Evolutionary conservation across 2,113 vertebrate species (phyloP), one percentile per base, ranked within the genome.

Genomic region (Lampris incognitus): DNA sequence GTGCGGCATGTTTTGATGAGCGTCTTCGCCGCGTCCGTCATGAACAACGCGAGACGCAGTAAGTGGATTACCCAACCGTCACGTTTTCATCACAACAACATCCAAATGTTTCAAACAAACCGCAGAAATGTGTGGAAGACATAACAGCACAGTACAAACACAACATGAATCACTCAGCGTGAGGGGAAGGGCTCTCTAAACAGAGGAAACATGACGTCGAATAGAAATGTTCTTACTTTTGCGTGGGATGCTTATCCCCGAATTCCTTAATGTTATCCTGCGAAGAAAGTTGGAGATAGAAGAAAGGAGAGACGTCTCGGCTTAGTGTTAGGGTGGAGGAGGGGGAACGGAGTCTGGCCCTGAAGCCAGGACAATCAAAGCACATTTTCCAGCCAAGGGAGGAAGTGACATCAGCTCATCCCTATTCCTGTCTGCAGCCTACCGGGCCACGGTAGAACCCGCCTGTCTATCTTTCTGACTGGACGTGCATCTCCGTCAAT

Each of bases 241-340:
- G 96, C 62, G 94, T 93, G 87, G 96, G 96, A 92, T 97, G 96
- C 86, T 97, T 96, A 89, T 97, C 96, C 92, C 96, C 96, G 73
- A 98, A 96, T 92, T 97, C 97, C 93, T 98, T 97, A 89, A 97
- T 97, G 93, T 96, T 97, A 91, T 97, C 96, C 97, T 98, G 93
- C 78, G 76, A 82, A 84, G 82, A 91, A 66, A 89, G 80, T 88
- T 87, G 88, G 83, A 89, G 85, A 88, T 74, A 90, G 88, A 90
- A 84, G 69, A 91, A 78, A 86, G 70, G 69, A 87, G 82, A 86
- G 74, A 72, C 62, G 74, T 84, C 78, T 76, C 4, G 44, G 72
- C 39, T 88, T 63, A 89, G 89, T 79, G 79, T 80, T 83, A 70
- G 83, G 73, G 79, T 55, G 86, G 86, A 70, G 81, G 60, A 69